These are phyloP conservation scores for Amblyraja radiata DNA, from an alignment of 2,797 vertebrate species.

Conservation along the genomic window DNA sequence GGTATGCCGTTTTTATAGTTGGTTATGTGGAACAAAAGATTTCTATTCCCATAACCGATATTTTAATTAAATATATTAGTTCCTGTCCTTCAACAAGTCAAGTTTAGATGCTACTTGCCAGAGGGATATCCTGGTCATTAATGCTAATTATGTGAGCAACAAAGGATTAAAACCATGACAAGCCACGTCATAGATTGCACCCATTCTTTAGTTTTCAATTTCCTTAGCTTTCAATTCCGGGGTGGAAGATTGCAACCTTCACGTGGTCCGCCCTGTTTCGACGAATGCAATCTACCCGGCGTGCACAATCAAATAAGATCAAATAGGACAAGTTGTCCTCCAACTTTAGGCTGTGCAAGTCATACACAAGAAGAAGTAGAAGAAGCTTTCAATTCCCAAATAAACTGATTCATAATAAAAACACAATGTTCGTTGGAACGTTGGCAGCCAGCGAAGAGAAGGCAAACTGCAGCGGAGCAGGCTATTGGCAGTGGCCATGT, in stretches of 20 bases:
- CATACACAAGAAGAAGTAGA: too few species aligned
- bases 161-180: background rate
- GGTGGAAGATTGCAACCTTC: too few species aligned
- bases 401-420: background rate
- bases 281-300: too few species aligned
- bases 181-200: background rate
- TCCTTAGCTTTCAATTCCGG: background rate
- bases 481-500: too few species aligned
- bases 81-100: background rate
- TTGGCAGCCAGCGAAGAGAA: too few species aligned
- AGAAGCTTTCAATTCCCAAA: background rate
- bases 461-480: too few species aligned
- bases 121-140: background rate
- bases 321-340: too few species aligned
- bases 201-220: background rate
- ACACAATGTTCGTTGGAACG: too few species aligned
- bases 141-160: constrained; percentile 13
- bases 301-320: too few species aligned
- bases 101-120: background rate
- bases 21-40: background rate
- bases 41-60: background rate
- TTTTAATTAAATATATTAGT: background rate
- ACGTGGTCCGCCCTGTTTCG: too few species aligned
- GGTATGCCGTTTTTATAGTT: background rate
- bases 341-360: too few species aligned